Percentiles rank a stretch among this genome's conserved stretches.
These are phyloP conservation scores for Agelas oroides DNA, from an alignment of 37 sponge, comb jelly and placozoan genomes.

Conservation along the genomic window DNA sequence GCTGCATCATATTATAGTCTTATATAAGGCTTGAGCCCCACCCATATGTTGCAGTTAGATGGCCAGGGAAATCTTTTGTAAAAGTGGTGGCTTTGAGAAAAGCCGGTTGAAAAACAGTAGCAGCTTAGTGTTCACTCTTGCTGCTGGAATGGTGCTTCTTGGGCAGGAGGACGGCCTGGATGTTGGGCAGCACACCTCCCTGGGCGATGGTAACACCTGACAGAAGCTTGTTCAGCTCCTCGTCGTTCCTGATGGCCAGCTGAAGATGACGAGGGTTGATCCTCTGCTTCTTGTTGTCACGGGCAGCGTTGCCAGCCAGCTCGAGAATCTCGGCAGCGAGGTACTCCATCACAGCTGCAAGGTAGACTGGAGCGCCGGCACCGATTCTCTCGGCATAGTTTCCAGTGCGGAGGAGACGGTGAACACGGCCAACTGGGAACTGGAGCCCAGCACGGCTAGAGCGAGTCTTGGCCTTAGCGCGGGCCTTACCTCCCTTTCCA, in stretches of 20 bases:
- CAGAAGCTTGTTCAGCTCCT: conserved; percentile 98
- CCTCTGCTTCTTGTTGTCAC: conserved; percentile 99
- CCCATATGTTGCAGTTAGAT: background rate
- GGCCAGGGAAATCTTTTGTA: background rate
- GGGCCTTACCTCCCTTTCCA: conserved; percentile 98
- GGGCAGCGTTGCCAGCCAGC: conserved; percentile 99
- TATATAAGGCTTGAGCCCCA: too few relatives aligned
- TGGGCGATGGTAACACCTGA: conserved; percentile 97
- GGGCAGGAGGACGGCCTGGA: conserved; percentile 96
- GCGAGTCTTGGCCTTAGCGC: conserved; percentile 94
- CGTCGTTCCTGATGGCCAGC: conserved; percentile 97
- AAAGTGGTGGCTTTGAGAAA: conserved; percentile 10
- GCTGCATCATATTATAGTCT: too few relatives aligned
- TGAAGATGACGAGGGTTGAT: conserved; percentile 98
- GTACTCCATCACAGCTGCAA: conserved; percentile 99
- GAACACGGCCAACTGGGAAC: conserved; percentile 98
- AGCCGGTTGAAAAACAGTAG: background rate
- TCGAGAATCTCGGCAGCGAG: conserved; percentile 98
- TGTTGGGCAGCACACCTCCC: conserved; percentile 99
- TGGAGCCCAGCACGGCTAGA: conserved; percentile 98
- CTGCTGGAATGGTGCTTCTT: conserved; percentile 78
- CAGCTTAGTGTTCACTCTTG: too few relatives aligned
- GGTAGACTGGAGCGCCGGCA: conserved; percentile 99
- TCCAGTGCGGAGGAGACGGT: conserved; percentile 91
- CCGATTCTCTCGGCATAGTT: conserved; percentile 95